Evolutionary conservation across 2,797 vertebrate species (phyloP).

Genomic region (Aotus griseimembra): DNA sequence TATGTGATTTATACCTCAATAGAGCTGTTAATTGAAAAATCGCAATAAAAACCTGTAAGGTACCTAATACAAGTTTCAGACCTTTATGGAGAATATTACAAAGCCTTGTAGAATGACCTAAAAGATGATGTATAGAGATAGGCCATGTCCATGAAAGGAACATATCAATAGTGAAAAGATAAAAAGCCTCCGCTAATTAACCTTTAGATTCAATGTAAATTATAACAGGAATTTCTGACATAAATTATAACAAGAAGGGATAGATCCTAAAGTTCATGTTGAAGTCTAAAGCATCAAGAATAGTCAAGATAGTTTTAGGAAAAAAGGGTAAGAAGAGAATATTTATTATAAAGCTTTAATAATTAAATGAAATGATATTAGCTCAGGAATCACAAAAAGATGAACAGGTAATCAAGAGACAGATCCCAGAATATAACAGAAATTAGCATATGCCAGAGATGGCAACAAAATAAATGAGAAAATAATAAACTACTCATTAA

Average conservation of each 20-base stretch:
- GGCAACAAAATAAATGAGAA: constrained; percentile 6
- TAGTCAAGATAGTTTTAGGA: background rate
- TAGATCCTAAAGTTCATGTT: constrained; percentile 21
- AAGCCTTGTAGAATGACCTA: background rate
- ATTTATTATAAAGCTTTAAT: constrained; percentile 16
- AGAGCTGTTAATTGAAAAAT: background rate
- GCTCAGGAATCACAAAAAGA: constrained; percentile 34
- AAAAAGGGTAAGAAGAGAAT: background rate
- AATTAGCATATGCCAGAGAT: background rate
- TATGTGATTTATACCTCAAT: background rate
- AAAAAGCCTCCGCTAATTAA: background rate
- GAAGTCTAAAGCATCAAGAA: background rate
- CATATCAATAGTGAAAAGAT: background rate
- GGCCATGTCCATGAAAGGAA: too few relatives aligned
- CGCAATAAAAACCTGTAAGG: background rate
- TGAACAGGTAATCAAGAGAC: background rate
- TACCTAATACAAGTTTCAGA: background rate
- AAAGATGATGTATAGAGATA: background rate
- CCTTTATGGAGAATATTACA: background rate
- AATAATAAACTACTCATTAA: background rate
- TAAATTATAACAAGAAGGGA: background rate
- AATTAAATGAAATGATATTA: constrained; percentile 41
- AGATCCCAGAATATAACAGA: constrained; percentile 12
- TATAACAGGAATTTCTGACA: background rate
- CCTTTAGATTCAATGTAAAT: background rate